phyloP scores from a whole-genome alignment of 2,797 vertebrate species.

The Ptychadena robeensis region DNA sequence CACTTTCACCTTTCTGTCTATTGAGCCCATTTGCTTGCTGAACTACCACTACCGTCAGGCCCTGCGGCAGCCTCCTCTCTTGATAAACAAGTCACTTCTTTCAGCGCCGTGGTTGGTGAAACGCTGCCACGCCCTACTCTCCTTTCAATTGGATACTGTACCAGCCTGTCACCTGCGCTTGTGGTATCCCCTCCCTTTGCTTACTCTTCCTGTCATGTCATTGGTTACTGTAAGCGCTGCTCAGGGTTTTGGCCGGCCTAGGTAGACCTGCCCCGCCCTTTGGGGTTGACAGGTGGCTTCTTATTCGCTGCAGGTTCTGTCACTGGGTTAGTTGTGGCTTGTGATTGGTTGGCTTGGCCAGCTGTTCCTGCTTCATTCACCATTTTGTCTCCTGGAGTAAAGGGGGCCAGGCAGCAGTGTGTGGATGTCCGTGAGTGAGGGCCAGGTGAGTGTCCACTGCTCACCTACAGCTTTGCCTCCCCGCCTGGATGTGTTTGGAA shows the following conservation, averaged over 20 bases:
- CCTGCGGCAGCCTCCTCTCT: conserved; percentile 70
- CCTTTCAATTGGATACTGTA: conserved; percentile 86
- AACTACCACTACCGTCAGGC: conserved; percentile 70
- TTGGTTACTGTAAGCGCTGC: conserved; percentile 70
- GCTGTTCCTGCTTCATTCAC: conserved; percentile 98
- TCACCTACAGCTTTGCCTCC: conserved; percentile 31
- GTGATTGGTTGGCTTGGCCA: conserved; percentile 84
- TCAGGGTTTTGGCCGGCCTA: conserved; percentile 65
- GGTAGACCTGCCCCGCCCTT: conserved; percentile 71
- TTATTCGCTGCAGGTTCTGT: conserved; percentile 84
- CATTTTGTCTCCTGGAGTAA: conserved; percentile 98
- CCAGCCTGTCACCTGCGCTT: conserved; percentile 72
- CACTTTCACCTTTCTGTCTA: conserved; percentile 26
- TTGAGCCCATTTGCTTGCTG: conserved; percentile 46
- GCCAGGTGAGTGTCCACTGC: conserved; percentile 48
- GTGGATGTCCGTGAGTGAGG: conserved; percentile 50
- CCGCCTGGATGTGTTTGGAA: conserved; percentile 29
- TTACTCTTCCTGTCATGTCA: conserved; percentile 65
- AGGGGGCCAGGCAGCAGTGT: conserved; percentile 73
- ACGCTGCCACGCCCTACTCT: conserved; percentile 63
- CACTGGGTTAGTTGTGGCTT: conserved; percentile 75
- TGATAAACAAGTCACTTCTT: conserved; percentile 76
- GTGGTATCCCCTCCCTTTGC: conserved; percentile 51
- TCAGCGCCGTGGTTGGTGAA: conserved; percentile 67
- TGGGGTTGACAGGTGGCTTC: not conserved